A percentile compares a stretch with the other conserved stretches of the same genome.
Conservation (phyloP, 2,797 vertebrate genomes). For the Megalops cyprinoides region DNA sequence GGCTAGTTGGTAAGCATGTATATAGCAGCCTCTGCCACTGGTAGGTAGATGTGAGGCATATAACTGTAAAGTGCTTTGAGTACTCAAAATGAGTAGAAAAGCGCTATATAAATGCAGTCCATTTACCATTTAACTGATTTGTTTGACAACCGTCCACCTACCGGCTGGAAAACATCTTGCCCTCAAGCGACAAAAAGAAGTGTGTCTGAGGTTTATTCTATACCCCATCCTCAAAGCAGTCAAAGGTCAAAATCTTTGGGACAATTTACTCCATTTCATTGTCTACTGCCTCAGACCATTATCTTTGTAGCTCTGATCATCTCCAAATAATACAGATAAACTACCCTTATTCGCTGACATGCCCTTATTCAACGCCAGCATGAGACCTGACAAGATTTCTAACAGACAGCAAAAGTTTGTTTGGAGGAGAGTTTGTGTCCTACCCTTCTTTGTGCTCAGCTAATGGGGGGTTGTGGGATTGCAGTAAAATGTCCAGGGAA, state of each 20-base stretch:
- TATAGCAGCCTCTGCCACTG: too few relatives aligned
- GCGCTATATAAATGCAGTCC: too few relatives aligned
- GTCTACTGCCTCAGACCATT: background rate
- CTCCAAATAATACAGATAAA: background rate
- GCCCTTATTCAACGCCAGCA: background rate
- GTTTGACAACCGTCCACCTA: too few relatives aligned
- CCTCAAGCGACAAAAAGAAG: too few relatives aligned
- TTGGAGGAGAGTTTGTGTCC: background rate
- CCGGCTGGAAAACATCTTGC: too few relatives aligned
- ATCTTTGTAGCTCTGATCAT: background rate
- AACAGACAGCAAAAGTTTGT: constrained; percentile 1
- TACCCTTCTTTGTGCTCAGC: constrained; percentile 10
- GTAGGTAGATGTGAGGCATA: too few relatives aligned
- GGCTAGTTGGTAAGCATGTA: too few relatives aligned
- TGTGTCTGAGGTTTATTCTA: too few relatives aligned
- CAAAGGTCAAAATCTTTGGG: background rate
- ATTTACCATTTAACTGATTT: too few relatives aligned
- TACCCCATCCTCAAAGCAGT: background rate
- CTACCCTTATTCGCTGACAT: background rate
- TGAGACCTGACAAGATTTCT: background rate
- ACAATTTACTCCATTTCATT: background rate
- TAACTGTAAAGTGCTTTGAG: too few relatives aligned
- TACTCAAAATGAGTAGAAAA: too few relatives aligned
- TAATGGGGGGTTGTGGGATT: background rate
- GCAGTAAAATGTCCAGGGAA: constrained; percentile 12